Percentiles rank a stretch among this genome's conserved stretches.
phyloP scores from a whole-genome alignment of 1,140 invertebrate genomes.

The Aphaenogaster rudis region DNA sequence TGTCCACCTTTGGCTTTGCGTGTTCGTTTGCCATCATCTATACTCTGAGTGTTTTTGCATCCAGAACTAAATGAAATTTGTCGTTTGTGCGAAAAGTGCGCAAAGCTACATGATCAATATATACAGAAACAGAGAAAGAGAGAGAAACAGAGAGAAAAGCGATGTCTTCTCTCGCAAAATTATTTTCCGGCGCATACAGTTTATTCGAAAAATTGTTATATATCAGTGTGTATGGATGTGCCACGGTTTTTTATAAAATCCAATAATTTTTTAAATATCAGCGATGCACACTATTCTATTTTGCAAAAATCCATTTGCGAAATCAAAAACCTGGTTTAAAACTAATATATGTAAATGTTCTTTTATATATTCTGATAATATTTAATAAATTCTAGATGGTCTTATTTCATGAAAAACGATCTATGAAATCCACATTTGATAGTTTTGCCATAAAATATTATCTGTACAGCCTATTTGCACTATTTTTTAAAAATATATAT shows the following conservation, averaged over 20 bases:
- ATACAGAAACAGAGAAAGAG: background rate
- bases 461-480: background rate
- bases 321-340: background rate
- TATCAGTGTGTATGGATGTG: background rate
- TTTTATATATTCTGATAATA: background rate
- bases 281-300: background rate
- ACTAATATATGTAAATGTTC: background rate
- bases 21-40: background rate
- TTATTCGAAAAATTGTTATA: conserved; percentile 17
- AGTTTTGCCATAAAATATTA: background rate
- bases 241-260: background rate
- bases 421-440: background rate
- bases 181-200: background rate
- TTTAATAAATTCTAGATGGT: background rate
- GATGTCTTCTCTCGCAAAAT: background rate
- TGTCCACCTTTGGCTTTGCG: conserved; percentile 17
- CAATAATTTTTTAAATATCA: conserved; percentile 5
- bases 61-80: conserved; percentile 28
- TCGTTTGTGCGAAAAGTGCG: background rate
- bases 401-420: background rate
- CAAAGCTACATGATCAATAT: conserved; percentile 6
- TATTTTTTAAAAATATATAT: background rate
- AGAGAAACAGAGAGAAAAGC: background rate
- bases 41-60: conserved; percentile 45
- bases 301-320: background rate